Evolutionary conservation across 2,888 invertebrate genomes (phyloP), one percentile per base, ranked within the genome.

Genomic region (Lepidochrysops patricia): DNA sequence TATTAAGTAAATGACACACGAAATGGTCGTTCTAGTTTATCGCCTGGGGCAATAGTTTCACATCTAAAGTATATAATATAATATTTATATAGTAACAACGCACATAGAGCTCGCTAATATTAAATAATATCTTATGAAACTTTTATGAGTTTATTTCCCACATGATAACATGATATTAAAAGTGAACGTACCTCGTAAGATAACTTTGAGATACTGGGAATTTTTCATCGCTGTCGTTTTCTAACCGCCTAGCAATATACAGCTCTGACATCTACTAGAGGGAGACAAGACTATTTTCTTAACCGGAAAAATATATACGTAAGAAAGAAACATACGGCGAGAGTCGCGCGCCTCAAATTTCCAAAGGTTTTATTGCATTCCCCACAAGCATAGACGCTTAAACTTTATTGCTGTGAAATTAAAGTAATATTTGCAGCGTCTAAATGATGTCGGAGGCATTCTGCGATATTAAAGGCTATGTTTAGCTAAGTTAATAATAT

Each of bases 391-490:
- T 84, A 84, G 85, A 82, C 83, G 82, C 84, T 86, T 88, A 86
- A 88, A 87, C 88, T 88, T 89, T 89, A 89, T 87, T 82, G 83
- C 86, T 80, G 75, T 83, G 75, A 83, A 85, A 88, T 88, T 89
- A 87, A 88, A 88, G 89, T 88, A 85, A 88, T 88, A 88, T 88
- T 89, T 87, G 86, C 87, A 80, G 84, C 81, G 75, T 76, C 87
- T 85, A 85, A 88, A 86, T 87, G 84, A 85, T 85, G 84, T 82
- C 73, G 81, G 81, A 75, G 84, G 82, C 82, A 86, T 88, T 84
- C 84, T 74, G 76, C 79, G 82, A 82, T 87, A 88, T 88, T 86
- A 87, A 86, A 87, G 80, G 82, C 80, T 82, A 79, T 77, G 72
- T 73, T 75, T 79, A 75, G 77, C 74, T 77, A 82, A 82, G 82